These are phyloP conservation scores for Spialia ferax DNA, from an alignment of 2,888 invertebrate species.

Conservation along the genomic window DNA sequence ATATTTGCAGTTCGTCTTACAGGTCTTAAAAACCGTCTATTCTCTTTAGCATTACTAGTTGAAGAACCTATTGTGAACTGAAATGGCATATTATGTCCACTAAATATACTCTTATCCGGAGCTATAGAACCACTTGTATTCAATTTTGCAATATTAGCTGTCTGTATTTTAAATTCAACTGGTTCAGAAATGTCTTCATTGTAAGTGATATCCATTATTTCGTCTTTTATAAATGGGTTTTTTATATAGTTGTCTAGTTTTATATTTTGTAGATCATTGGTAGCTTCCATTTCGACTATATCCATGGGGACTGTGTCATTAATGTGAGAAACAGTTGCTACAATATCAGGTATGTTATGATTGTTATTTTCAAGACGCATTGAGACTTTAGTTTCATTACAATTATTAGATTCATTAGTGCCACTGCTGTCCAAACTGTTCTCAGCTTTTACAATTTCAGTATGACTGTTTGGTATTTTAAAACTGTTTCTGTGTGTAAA, in stretches of 20 bases:
- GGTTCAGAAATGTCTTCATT: slow-evolving; percentile 12
- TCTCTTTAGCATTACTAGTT: slow-evolving; percentile 24
- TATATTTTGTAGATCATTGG: slow-evolving; percentile 1
- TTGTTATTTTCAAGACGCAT: background rate
- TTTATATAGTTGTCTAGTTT: background rate
- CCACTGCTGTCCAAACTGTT: too few relatives aligned
- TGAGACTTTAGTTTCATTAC: background rate
- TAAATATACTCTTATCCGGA: background rate
- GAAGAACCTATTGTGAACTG: slow-evolving; percentile 55
- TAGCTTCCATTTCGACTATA: slow-evolving; percentile 40
- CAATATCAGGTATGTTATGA: too few relatives aligned
- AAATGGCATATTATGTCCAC: slow-evolving; percentile 39
- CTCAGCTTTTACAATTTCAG: background rate
- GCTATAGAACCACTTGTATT: background rate
- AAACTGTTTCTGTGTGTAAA: slow-evolving; percentile 5
- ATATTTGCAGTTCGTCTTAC: slow-evolving; percentile 50
- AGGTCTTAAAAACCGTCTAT: slow-evolving; percentile 44
- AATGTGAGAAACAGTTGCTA: background rate
- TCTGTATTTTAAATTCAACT: background rate
- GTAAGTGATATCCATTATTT: slow-evolving; percentile 25
- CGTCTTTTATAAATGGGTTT: background rate
- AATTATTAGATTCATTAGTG: background rate
- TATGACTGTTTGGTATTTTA: slow-evolving; percentile 36
- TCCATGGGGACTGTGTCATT: slow-evolving; percentile 25
- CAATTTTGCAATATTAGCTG: background rate